Evolutionary conservation across 2,797 vertebrate species (phyloP).

Genomic region (Natrix natrix): DNA sequence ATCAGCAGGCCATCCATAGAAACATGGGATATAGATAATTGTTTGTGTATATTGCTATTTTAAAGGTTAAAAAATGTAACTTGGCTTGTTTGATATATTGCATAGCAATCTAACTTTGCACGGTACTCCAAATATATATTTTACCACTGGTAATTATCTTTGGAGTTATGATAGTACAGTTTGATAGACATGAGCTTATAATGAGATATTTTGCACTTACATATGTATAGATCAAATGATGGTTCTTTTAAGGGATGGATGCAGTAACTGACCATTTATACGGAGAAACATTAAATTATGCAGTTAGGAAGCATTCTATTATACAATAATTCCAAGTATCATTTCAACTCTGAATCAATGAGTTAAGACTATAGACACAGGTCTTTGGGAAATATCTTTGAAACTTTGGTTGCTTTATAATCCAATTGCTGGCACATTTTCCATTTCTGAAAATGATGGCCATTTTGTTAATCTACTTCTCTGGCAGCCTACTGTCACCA

Average conservation of each 20-base stretch:
- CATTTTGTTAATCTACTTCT: constrained; percentile 29
- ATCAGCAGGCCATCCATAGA: constrained; percentile 41
- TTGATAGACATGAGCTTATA: neutral
- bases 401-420: neutral
- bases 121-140: neutral
- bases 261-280: neutral
- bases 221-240: neutral
- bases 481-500: constrained; percentile 45
- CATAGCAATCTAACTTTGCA: neutral
- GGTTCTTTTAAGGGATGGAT: neutral
- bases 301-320: neutral
- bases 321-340: neutral
- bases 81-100: neutral
- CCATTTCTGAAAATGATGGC: neutral
- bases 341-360: neutral
- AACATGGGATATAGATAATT: constrained; percentile 25
- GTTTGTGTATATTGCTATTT: constrained; percentile 3
- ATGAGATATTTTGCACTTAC: neutral
- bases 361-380: neutral
- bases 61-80: neutral
- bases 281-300: neutral
- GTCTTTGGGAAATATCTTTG: neutral
- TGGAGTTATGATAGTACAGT: neutral
- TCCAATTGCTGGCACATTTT: neutral
- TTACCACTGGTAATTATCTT: neutral